Conservation (phyloP, 2,113 vertebrate genomes). For the Trogon surrucura region DNA sequence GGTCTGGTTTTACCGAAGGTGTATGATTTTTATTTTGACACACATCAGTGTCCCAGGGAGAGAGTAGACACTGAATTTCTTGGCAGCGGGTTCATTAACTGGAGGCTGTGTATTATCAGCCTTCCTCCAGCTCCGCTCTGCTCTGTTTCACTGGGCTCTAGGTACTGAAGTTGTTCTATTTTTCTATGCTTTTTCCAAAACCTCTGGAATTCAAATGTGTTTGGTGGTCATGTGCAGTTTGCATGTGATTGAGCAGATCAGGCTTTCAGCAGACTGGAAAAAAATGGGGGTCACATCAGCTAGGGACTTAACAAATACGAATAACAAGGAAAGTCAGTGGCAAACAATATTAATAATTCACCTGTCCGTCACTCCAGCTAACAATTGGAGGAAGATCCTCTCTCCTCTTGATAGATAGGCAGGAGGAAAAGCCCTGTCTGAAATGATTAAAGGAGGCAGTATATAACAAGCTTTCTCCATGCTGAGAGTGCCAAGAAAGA, state of each 20-base stretch:
- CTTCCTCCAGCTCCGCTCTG: not conserved
- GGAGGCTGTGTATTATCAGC: not conserved
- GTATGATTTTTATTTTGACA: slow-evolving; percentile 40
- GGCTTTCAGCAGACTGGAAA: not conserved
- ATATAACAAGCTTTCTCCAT: slow-evolving; percentile 53
- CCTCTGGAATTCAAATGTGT: not conserved
- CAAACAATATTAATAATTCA: slow-evolving; percentile 74
- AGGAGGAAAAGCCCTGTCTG: slow-evolving; percentile 53
- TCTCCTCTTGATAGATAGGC: slow-evolving; percentile 43
- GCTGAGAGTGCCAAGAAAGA: slow-evolving; percentile 52
- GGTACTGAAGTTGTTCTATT: not conserved
- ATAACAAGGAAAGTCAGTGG: slow-evolving; percentile 7
- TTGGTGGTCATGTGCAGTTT: not conserved
- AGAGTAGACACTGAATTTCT: not conserved
- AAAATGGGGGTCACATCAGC: not conserved
- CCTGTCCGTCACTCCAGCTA: slow-evolving; percentile 37
- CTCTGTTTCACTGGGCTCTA: not conserved
- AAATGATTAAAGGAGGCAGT: slow-evolving; percentile 64
- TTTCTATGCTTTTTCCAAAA: not conserved
- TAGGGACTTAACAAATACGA: slow-evolving; percentile 46
- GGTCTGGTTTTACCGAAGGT: not conserved
- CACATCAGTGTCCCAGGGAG: not conserved
- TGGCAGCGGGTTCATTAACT: slow-evolving; percentile 27
- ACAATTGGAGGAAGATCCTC: slow-evolving; percentile 35
- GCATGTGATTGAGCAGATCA: not conserved